Conservation (phyloP, 2,888 invertebrate species). For the Sesia apiformis region DNA sequence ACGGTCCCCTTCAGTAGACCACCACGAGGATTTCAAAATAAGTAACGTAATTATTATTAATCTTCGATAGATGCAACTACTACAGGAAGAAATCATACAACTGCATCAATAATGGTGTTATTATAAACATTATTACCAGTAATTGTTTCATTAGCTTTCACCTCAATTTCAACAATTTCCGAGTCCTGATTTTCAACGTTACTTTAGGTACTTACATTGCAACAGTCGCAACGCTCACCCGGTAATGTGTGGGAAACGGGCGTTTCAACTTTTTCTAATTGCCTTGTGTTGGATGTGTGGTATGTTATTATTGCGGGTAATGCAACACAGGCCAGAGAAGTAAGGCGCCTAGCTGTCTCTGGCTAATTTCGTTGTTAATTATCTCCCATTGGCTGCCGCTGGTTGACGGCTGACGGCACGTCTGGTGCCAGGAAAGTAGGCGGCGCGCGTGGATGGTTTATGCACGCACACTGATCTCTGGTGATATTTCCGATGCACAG, state of each 20-base stretch:
- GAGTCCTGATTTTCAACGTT: slow-evolving; percentile 10
- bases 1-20: too few species aligned
- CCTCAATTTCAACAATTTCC: slow-evolving; percentile 43
- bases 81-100: background rate
- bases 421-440: slow-evolving; percentile 51
- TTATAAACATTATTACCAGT: slow-evolving; percentile 36
- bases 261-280: slow-evolving; percentile 56
- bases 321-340: slow-evolving; percentile 52
- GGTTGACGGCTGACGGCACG: slow-evolving; percentile 27
- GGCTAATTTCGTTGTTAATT: slow-evolving; percentile 64
- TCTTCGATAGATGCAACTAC: too few species aligned
- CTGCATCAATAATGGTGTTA: slow-evolving; percentile 25
- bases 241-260: slow-evolving; percentile 61
- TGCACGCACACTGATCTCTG: slow-evolving; percentile 35
- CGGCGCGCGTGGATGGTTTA: slow-evolving; percentile 31
- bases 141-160: slow-evolving; percentile 45
- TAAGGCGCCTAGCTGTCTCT: slow-evolving; percentile 69
- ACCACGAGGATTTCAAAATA: too few species aligned
- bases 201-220: slow-evolving; percentile 18
- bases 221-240: slow-evolving; percentile 39
- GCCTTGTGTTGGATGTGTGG: slow-evolving; percentile 40
- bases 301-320: slow-evolving; percentile 59
- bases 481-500: slow-evolving; percentile 35
- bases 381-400: slow-evolving; percentile 38
- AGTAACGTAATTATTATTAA: too few species aligned